A percentile compares a stretch with the other conserved stretches of the same genome.
phyloP scores from a whole-genome alignment of 1,140 invertebrate species.

The Monochamus saltuarius region DNA sequence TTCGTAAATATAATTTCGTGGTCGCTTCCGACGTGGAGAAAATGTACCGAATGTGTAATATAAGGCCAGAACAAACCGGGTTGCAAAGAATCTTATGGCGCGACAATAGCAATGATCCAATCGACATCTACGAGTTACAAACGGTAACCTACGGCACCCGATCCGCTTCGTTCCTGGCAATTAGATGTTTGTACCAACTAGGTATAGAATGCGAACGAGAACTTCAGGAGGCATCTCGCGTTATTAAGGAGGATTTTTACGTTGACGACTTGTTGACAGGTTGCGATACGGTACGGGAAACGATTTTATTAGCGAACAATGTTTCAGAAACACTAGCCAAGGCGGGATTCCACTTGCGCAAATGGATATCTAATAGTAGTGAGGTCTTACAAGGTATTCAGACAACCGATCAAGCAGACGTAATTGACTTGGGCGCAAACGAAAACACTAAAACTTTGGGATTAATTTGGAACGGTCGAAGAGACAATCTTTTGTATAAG shows the following conservation, averaged over 20 bases:
- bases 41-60: conserved; percentile 48
- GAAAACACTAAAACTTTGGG: conserved; percentile 22
- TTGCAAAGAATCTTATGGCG: conserved; percentile 50
- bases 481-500: too few species aligned
- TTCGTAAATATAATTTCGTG: conserved; percentile 39
- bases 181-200: conserved; percentile 42
- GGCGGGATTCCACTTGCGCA: conserved; percentile 28
- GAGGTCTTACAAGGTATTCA: too few species aligned
- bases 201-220: conserved; percentile 28
- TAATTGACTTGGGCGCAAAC: too few species aligned
- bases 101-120: conserved; percentile 20
- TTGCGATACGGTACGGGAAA: conserved; percentile 26
- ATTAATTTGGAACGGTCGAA: conserved; percentile 21
- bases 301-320: conserved; percentile 23
- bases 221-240: conserved; percentile 35
- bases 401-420: too few species aligned
- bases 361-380: too few species aligned
- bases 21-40: conserved; percentile 50
- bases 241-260: conserved; percentile 50
- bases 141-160: conserved; percentile 46
- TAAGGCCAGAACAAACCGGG: conserved; percentile 37
- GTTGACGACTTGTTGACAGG: conserved; percentile 37
- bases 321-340: conserved; percentile 27
- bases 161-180: conserved; percentile 46
- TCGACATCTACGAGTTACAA: conserved; percentile 35